Conservation (phyloP, 2,113 vertebrate species). For the Pithys albifrons region DNA sequence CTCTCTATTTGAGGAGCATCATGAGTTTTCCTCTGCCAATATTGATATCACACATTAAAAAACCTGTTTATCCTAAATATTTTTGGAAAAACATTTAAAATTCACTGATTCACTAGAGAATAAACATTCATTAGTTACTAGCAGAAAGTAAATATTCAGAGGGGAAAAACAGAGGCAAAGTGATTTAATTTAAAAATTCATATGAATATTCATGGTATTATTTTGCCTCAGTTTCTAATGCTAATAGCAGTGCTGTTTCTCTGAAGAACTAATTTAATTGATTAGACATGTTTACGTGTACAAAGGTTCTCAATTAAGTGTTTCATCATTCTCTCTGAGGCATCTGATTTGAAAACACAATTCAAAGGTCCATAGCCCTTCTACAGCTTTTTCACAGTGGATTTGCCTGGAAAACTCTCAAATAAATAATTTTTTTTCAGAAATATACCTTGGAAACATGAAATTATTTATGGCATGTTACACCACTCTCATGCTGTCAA, state of each 20-base stretch:
- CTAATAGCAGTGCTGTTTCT: not conserved
- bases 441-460: not conserved
- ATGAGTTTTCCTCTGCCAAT: not conserved
- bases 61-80: not conserved
- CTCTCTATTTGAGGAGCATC: not conserved
- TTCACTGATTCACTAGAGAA: not conserved
- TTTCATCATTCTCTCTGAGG: not conserved
- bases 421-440: not conserved
- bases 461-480: not conserved
- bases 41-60: not conserved
- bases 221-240: conserved; percentile 1
- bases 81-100: conserved; percentile 6
- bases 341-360: not conserved
- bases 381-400: not conserved
- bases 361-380: not conserved
- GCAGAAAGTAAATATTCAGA: not conserved
- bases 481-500: not conserved
- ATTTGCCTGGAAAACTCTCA: not conserved
- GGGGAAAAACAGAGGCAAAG: not conserved
- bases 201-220: conserved; percentile 43
- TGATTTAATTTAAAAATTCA: not conserved
- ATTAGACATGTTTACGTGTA: not conserved
- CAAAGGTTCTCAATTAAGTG: not conserved
- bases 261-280: conserved; percentile 34
- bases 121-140: conserved; percentile 14